Evolutionary conservation across 2,797 vertebrate species (phyloP), one percentile per base, ranked within the genome.

Genomic region (Megalops cyprinoides): DNA sequence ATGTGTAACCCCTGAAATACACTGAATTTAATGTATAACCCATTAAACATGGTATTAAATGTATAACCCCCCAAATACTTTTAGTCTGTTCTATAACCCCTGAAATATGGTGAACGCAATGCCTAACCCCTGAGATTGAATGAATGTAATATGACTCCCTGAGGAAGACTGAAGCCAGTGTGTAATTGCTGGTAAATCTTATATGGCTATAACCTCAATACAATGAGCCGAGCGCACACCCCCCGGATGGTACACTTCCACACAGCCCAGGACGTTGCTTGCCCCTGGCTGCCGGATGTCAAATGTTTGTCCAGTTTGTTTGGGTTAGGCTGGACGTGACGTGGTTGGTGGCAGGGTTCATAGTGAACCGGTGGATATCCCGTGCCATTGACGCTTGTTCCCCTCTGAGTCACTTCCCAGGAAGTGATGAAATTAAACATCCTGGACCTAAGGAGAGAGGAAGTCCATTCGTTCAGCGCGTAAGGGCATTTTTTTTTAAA

Each of bases 351-450:
- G 42, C 25, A 18, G 49, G n/a, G 51, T 25, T 10, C 42, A 28
- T 25, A 74, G 14, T 8, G 4, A 42, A 31, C 23, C 69, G 0
- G 31, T 56, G 69, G 49, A 48, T 71, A 48, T 80, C 71, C 73
- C 39, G 28, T 75, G 53, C 73, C 28, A 49, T 44, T 60, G 69
- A 74, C 9, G 67, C n/a, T 51, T 37, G 5, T 49, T 10, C 18
- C 48, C 34, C 62, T 48, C 78, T 34, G 37, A 42, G 49, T 58
- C 69, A 58, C 69, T 75, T 49, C 79, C 44, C 55, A 49, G 71
- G 79, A 76, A 76, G 55, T 74, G 56, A 81, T 65, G 79, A 44
- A 46, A 80, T 49, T 62, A 71, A 74, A 65, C 79, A n/a, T 76
- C 73, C 73, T 75, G 79, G 9, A 25, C 65, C 28, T 56, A 25